Conservation (phyloP, 2,113 vertebrate genomes). For the Miniopterus natalensis region DNA sequence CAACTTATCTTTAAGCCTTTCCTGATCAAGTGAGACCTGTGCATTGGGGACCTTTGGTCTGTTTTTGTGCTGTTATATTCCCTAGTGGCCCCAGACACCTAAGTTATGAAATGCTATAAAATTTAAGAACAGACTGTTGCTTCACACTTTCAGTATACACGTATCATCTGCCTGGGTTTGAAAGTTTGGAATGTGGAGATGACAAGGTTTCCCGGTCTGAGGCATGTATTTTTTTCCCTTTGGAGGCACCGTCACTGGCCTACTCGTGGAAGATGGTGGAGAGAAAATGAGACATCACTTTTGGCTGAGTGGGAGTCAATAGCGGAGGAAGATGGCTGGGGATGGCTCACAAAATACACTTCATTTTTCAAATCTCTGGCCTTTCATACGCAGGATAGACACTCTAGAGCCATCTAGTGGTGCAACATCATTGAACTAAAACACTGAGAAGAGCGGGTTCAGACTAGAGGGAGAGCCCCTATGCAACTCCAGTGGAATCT, state of each 20-base stretch:
- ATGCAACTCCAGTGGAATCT: background rate
- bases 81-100: background rate
- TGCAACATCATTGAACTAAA: background rate
- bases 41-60: background rate
- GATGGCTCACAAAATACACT: background rate
- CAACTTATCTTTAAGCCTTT: background rate
- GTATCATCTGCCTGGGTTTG: background rate
- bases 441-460: background rate
- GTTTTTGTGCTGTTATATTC: background rate
- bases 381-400: conserved; percentile 4
- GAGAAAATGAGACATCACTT: conserved; percentile 49
- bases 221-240: background rate
- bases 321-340: conserved; percentile 51
- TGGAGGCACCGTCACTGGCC: background rate
- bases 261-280: conserved; percentile 35
- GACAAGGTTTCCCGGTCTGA: background rate
- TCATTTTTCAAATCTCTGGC: background rate
- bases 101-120: background rate
- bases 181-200: conserved; percentile 12
- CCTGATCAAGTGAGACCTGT: background rate
- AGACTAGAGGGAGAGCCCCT: background rate
- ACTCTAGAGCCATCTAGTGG: conserved; percentile 82
- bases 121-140: background rate
- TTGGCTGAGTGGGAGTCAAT: conserved; percentile 17
- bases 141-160: background rate